These are phyloP conservation scores for Charadrius vociferus DNA, from an alignment of 2,113 vertebrate species.

Conservation along the genomic window DNA sequence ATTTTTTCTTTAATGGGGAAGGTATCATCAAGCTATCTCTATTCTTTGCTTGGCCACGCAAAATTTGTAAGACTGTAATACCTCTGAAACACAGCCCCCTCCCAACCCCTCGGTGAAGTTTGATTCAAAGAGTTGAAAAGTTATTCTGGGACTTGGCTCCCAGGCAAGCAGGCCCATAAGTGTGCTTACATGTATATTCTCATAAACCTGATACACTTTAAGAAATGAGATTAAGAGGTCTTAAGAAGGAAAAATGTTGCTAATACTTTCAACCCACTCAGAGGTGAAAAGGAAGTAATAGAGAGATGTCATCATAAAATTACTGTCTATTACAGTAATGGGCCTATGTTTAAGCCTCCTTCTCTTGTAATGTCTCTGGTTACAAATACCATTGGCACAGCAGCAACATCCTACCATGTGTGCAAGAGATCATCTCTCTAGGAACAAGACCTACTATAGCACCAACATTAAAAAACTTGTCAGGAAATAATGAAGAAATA, in stretches of 20 bases:
- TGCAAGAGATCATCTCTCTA: neutral
- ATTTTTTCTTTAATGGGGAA: neutral
- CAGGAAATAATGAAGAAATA: conserved; percentile 8
- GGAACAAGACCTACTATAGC: neutral
- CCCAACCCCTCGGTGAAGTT: neutral
- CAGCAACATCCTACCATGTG: neutral
- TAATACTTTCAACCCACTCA: neutral
- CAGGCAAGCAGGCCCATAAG: neutral
- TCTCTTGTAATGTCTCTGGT: neutral
- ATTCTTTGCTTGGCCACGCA: neutral
- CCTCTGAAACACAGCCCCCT: neutral
- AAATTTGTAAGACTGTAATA: neutral
- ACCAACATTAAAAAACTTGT: neutral
- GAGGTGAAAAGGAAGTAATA: neutral
- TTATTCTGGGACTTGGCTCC: neutral
- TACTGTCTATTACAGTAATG: neutral
- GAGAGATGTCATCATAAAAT: neutral
- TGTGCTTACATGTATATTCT: neutral
- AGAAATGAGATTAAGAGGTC: neutral
- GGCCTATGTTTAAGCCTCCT: neutral
- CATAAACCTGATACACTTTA: neutral
- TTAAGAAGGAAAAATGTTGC: neutral
- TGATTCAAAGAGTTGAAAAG: neutral
- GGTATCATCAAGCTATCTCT: neutral
- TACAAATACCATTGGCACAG: neutral